Evolutionary conservation across 2,797 vertebrate species (phyloP).

Genomic region (Pseudomugil gertrudae): DNA sequence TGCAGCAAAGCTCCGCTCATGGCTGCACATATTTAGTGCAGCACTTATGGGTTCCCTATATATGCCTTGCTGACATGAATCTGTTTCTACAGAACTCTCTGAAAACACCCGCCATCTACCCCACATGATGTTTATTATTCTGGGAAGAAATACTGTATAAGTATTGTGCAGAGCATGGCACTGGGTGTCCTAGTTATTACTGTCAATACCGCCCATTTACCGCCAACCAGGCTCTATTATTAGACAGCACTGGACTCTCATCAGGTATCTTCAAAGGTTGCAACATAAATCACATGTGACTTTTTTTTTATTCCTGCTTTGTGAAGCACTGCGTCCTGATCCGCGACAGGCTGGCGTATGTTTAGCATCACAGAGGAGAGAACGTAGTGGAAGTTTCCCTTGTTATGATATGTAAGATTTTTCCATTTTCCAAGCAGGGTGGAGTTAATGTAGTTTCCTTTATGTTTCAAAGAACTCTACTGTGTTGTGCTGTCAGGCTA

Average conservation of each 20-base stretch:
- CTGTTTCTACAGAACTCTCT: conserved; percentile 33
- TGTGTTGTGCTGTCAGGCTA: conserved; percentile 32
- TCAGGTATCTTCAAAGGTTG: conserved; percentile 69
- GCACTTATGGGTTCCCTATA: conserved; percentile 15
- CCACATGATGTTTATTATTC: conserved; percentile 66
- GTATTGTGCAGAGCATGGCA: conserved; percentile 46
- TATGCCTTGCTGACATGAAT: conserved; percentile 48
- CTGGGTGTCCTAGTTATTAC: conserved; percentile 72
- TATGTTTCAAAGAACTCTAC: conserved; percentile 16
- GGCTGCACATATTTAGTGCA: conserved; percentile 1
- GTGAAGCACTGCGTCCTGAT: conserved; percentile 42
- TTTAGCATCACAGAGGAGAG: conserved; percentile 47
- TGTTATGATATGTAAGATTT: conserved; percentile 46
- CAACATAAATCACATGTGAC: conserved; percentile 52
- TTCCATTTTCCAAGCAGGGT: conserved; percentile 31
- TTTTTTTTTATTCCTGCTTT: conserved; percentile 21
- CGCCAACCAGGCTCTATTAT: conserved; percentile 69
- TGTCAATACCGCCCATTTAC: conserved; percentile 67
- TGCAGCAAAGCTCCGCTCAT: background rate
- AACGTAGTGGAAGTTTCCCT: conserved; percentile 68
- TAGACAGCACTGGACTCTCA: conserved; percentile 67
- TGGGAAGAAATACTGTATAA: conserved; percentile 55
- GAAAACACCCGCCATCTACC: conserved; percentile 40
- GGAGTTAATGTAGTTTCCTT: conserved; percentile 48
- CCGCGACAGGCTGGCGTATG: conserved; percentile 28